phyloP scores from a whole-genome alignment of 2,797 vertebrate genomes.

The Coracias cyanogaster region DNA sequence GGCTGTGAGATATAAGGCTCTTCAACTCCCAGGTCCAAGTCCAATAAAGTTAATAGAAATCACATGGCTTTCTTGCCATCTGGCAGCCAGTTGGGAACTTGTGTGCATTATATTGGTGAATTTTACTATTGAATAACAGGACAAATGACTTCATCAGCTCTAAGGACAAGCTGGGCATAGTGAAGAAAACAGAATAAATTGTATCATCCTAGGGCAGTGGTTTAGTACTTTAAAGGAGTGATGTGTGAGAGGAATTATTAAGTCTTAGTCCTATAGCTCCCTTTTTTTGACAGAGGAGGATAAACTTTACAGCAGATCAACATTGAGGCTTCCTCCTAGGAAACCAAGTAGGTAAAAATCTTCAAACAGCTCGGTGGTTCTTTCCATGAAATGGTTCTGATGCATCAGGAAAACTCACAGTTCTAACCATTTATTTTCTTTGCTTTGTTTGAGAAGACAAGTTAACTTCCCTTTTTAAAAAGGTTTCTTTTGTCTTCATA shows the following conservation, averaged over 20 bases:
- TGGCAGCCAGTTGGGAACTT: background rate
- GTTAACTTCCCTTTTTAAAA: background rate
- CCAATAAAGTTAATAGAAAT: background rate
- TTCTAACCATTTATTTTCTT: background rate
- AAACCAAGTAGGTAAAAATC: background rate
- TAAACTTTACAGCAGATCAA: background rate
- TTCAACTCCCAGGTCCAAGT: conserved; percentile 6
- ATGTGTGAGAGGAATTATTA: background rate
- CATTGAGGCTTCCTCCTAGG: background rate
- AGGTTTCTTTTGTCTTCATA: background rate
- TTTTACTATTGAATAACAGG: background rate
- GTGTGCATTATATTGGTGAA: background rate
- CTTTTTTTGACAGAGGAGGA: background rate
- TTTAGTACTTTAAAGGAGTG: background rate
- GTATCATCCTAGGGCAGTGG: background rate
- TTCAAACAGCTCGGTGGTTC: background rate
- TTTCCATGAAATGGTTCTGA: background rate
- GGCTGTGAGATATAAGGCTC: background rate
- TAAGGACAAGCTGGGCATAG: background rate
- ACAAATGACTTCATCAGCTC: background rate
- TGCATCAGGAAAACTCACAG: background rate
- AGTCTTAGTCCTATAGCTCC: background rate
- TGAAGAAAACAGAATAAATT: background rate
- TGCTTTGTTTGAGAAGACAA: background rate
- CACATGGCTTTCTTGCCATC: background rate